Evolutionary conservation across 2,888 invertebrate genomes (phyloP), one percentile per base, ranked within the genome.

Genomic region (Pogonocherus hispidulus): DNA sequence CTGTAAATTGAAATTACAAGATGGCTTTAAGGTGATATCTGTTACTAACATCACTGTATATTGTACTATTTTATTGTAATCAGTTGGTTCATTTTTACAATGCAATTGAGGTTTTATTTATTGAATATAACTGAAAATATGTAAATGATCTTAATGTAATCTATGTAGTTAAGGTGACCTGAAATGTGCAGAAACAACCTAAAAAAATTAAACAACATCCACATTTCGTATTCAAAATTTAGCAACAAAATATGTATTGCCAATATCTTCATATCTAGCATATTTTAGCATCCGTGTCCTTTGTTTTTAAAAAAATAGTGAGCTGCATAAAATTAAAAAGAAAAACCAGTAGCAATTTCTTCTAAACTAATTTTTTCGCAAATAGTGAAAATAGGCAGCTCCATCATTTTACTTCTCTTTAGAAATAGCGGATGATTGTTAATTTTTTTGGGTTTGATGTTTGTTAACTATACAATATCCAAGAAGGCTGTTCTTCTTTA

Each of bases 401-500:
- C n/a, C n/a, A n/a, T n/a, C n/a, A n/a, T n/a, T n/a, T n/a, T n/a
- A n/a, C n/a, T n/a, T n/a, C n/a, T n/a, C n/a, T n/a, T n/a, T n/a
- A n/a, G n/a, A n/a, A n/a, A n/a, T n/a, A n/a, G n/a, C n/a, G n/a
- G 41, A 41, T n/a, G 41, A 41, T 41, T 41, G 11, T 41, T 5
- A 41, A 27, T 52, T 49, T 52, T 23, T 52, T 52, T 52, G 16
- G n/a, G 51, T 23, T 4, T 23, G 14, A 19, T 47, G 20, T 56
- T 8, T 56, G 59, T 59, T 59, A 44, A 46, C 46, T 59, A 59
- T 66, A 66, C 66, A 63, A 63, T 63, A 67, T 67, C 56, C 62
- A 62, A 62, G 60, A 54, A 67, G 67, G 63, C 67, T 67, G 67
- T 67, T 67, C 67, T 60, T 64, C 64, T 57, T 57, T 67, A 67